Evolutionary conservation across 2,113 vertebrate genomes (phyloP).

Genomic region (Melanerpes aurifrons): DNA sequence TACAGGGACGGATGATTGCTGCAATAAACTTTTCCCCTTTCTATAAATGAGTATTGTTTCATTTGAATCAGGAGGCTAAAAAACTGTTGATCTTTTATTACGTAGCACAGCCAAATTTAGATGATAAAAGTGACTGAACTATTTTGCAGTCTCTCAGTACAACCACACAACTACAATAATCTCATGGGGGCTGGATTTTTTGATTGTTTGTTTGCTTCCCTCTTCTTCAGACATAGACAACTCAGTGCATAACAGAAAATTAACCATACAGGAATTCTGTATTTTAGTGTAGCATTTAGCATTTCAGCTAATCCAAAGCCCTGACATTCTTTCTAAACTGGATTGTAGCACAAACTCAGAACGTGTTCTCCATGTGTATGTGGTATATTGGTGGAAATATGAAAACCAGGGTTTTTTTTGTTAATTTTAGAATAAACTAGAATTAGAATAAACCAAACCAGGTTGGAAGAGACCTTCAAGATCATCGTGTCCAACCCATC

Average conservation of each 20-base stretch:
- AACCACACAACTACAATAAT: background rate
- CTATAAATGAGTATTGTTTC: background rate
- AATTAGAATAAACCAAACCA: no score
- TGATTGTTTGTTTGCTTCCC: background rate
- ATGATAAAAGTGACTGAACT: background rate
- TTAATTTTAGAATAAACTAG: no score
- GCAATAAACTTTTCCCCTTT: background rate
- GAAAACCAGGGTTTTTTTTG: background rate
- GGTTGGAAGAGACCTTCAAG: no score
- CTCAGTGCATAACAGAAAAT: background rate
- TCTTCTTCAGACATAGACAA: background rate
- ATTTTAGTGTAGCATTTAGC: background rate
- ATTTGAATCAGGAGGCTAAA: background rate
- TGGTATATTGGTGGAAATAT: background rate
- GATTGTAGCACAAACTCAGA: background rate
- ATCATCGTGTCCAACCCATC: no score
- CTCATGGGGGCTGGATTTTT: rapidly evolving
- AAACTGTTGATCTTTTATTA: background rate
- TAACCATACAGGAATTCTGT: background rate
- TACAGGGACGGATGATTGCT: background rate
- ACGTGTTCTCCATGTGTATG: background rate
- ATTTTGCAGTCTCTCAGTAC: background rate
- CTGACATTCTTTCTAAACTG: background rate
- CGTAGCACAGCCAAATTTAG: background rate
- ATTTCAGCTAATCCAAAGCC: background rate